phyloP scores from a whole-genome alignment of 2,113 vertebrate species.

The Gadus macrocephalus region DNA sequence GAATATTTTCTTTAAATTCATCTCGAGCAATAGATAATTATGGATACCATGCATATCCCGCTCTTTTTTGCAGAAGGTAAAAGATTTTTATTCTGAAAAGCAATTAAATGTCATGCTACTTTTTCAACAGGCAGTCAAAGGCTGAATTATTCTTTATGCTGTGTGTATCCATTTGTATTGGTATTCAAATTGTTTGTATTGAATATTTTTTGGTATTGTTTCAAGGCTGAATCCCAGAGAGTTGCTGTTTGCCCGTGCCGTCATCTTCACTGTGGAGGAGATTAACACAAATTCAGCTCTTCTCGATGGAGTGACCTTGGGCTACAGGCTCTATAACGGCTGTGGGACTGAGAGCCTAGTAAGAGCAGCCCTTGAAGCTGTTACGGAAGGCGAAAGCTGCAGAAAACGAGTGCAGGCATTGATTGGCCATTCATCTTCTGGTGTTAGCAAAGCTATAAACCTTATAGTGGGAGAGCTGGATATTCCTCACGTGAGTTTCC shows the following conservation, averaged over 20 bases:
- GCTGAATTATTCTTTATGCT: no score
- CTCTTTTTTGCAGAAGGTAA: constrained; percentile 42
- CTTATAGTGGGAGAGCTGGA: constrained; percentile 37
- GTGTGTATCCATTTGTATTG: no score
- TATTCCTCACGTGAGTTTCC: constrained; percentile 52
- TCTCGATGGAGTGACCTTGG: constrained; percentile 53
- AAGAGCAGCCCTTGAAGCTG: constrained; percentile 49
- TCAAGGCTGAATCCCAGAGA: constrained; percentile 46
- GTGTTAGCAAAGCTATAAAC: constrained; percentile 50
- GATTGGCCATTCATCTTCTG: constrained; percentile 62
- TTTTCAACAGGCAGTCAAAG: no score
- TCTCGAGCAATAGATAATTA: constrained; percentile 11
- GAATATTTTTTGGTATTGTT: no score
- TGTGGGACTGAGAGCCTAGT: constrained; percentile 53
- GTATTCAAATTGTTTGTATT: no score
- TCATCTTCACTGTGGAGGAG: constrained; percentile 62
- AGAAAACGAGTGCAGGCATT: constrained; percentile 42
- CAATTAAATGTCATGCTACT: no score
- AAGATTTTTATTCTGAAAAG: constrained; percentile 1
- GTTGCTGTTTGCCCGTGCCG: constrained; percentile 53
- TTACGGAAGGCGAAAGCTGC: constrained; percentile 32
- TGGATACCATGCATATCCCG: constrained; percentile 34
- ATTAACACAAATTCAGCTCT: constrained; percentile 52
- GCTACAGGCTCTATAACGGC: constrained; percentile 55
- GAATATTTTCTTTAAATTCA: constrained; percentile 50